Conservation (phyloP, 1,140 invertebrate species). For the Aphaenogaster ashmeadi region DNA sequence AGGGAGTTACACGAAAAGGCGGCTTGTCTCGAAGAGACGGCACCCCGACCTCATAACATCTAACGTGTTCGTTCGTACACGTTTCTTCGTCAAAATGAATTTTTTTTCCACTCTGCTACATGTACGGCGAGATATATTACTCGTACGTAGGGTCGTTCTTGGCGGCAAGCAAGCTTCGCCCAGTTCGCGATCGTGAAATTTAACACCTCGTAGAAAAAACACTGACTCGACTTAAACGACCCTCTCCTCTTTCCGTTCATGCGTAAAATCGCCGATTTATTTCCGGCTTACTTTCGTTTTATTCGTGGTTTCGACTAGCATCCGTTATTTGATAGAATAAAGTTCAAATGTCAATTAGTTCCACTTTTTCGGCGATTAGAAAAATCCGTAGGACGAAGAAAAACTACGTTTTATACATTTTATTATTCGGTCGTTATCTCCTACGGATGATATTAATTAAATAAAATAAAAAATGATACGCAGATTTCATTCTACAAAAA, state of each 20-base stretch:
- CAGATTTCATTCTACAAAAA: slow-evolving; percentile 7
- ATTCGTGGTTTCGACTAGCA: background rate
- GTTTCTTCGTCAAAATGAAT: background rate
- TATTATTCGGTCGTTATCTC: background rate
- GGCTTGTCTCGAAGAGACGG: background rate
- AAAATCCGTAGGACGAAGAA: background rate
- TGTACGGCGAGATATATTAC: background rate
- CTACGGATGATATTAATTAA: background rate
- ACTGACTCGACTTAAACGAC: background rate
- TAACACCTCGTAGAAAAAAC: slow-evolving; percentile 43
- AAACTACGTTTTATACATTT: background rate
- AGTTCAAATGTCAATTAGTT: background rate
- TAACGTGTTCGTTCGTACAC: slow-evolving; percentile 1
- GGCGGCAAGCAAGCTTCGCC: background rate
- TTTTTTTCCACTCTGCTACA: background rate
- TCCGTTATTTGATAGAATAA: slow-evolving; percentile 4
- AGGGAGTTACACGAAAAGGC: background rate
- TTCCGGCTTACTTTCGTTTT: slow-evolving; percentile 16
- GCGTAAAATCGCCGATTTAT: background rate
- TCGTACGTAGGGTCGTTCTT: background rate
- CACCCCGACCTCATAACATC: slow-evolving; percentile 5
- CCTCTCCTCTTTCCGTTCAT: background rate
- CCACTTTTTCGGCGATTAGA: background rate
- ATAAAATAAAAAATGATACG: background rate
- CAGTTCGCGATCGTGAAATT: slow-evolving; percentile 29